Evolutionary conservation across 2,113 vertebrate genomes (phyloP).

Genomic region (Mobula birostris): DNA sequence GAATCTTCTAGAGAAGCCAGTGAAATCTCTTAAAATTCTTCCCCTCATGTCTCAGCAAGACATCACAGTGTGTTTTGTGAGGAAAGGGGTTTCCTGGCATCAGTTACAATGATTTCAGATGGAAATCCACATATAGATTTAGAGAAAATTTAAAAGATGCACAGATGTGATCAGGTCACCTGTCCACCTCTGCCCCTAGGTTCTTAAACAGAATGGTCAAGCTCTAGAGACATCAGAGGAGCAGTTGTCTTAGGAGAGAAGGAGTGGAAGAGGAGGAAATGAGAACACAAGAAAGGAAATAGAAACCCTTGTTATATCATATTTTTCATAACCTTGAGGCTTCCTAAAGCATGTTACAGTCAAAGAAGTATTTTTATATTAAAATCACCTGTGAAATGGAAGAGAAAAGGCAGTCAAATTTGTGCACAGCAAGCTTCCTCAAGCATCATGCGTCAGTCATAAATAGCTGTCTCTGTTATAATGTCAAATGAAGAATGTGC

Average conservation of each 20-base stretch:
- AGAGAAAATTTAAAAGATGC: too few relatives aligned
- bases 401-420: too few relatives aligned
- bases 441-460: too few relatives aligned
- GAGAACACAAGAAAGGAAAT: too few relatives aligned
- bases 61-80: background rate
- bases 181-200: background rate
- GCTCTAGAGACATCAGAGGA: background rate
- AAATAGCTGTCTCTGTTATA: too few relatives aligned
- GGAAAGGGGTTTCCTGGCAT: background rate
- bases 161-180: too few relatives aligned
- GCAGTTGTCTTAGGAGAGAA: background rate
- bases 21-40: background rate
- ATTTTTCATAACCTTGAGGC: too few relatives aligned
- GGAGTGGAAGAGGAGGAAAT: background rate
- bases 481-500: too few relatives aligned
- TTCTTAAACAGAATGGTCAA: background rate
- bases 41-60: background rate
- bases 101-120: background rate
- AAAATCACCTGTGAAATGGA: too few relatives aligned
- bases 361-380: too few relatives aligned
- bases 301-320: background rate
- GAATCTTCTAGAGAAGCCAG: background rate
- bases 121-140: background rate
- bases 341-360: too few relatives aligned
- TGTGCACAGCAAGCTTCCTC: too few relatives aligned